Conservation (phyloP, 2,797 vertebrate species). For the Poeciliopsis infans region DNA sequence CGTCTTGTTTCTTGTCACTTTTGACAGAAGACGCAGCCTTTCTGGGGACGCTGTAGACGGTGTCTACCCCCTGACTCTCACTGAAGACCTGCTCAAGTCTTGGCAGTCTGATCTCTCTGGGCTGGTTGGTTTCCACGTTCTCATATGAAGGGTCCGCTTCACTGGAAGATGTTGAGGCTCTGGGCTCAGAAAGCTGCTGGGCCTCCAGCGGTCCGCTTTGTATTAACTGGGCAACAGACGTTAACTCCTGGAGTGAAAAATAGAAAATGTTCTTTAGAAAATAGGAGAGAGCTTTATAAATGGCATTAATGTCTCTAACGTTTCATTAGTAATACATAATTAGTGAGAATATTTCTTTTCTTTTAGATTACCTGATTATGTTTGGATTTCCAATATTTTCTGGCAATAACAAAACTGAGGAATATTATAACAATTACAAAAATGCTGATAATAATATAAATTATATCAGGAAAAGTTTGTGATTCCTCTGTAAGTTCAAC, state of each 20-base stretch:
- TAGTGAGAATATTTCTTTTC: not conserved
- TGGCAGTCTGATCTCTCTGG: not conserved
- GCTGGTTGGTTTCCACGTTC: conserved; percentile 15
- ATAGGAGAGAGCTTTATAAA: not conserved
- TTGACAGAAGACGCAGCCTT: accelerated
- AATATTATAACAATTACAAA: accelerated
- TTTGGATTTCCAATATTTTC: accelerated
- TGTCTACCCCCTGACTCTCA: not conserved
- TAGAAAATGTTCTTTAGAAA: not conserved
- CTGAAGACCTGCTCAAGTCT: not conserved
- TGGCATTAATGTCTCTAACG: not conserved
- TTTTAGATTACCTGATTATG: conserved; percentile 25
- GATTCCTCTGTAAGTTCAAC: accelerated
- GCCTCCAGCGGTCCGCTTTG: conserved; percentile 11
- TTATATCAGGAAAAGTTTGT: accelerated
- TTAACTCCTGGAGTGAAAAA: not conserved
- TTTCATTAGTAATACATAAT: not conserved
- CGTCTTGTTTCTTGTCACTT: not conserved
- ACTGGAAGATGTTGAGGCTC: conserved; percentile 31
- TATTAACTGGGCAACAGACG: not conserved
- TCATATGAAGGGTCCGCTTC: conserved; percentile 40
- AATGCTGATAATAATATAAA: accelerated
- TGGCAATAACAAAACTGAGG: accelerated
- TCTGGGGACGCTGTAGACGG: not conserved
- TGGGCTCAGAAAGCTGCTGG: not conserved